Base-by-base conservation (phyloP, 2,797 vertebrate species). In the Accipiter superciliosus region DNA sequence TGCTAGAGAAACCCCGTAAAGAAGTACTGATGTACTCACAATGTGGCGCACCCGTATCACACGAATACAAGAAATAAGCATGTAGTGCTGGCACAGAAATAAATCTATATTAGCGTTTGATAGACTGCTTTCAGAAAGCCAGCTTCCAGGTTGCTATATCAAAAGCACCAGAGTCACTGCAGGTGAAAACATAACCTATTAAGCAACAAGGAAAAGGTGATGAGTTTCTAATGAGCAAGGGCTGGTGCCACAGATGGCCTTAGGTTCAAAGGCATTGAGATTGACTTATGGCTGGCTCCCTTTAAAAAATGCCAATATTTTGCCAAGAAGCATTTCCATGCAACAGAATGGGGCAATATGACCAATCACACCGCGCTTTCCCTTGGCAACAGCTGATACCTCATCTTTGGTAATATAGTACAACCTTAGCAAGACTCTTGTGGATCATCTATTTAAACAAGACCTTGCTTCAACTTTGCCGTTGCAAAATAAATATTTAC, bases 1-100 rank as follows among this genome's bases (percentile, higher is more conserved):
- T 66, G n/a, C 66, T 33, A 19, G 31, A 55, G 40, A 61, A 29
- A 85, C 6, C 57, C 14, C 24, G 21, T n/a, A 37, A 89, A 89
- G 26, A 31, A 16, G 45, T 2, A 7, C 74, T 25, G 45, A 65
- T 12, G 22, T 37, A 39, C 21, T 42, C 0, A 2, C 42, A 40
- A 5, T 1, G 15, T 4, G 7, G 16, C 1, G 1, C 29, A 25
- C 10, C 4, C 7, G 2, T 5, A 10, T 19, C 14, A 70, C 80
- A 65, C 7, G 20, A 53, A 35, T 13, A 29, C 6, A 69, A 37
- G 40, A 74, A 53, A 59, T 12, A 67, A 79, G 59, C 9, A 55
- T 0, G 3, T 5, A 31, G 13, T 3, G 9, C 26, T 47, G 15
- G 31, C 45, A 83, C 33, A 66, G 83, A 87, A 92, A 80, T 50